Evolutionary conservation across 64 coral and sea anemone genomes (phyloP), one percentile per base, ranked within the genome.

Genomic region (Actinia tenebrosa): DNA sequence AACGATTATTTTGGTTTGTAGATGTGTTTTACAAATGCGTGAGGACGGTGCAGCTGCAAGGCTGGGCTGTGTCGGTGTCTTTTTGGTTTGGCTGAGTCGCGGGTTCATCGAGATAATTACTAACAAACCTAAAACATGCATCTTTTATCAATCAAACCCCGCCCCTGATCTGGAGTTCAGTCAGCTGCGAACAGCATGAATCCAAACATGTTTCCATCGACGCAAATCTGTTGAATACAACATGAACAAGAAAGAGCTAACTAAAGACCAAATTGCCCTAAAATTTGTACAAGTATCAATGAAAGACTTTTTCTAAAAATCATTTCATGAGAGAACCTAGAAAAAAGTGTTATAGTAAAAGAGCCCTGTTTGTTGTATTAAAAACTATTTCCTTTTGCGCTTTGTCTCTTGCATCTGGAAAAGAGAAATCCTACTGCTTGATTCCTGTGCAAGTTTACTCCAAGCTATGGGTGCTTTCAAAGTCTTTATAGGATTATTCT

Each of bases 151-250:
- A 81, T 81, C 79, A 53, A 45, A 45, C 9, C 79, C 45, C 79
- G 79, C 79, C 79, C 56, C 44, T 81, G 79, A 81, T 81, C 18
- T 81, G 42, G 18, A 53, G 44, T 50, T 19, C 79, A 81, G 45
- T 45, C 79, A 81, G 79, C 79, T 81, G 79, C 79, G 23, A 53
- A 45, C 79, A 81, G 79, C 79, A 50, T 81, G 79, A 81, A 45
- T 50, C 22, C 6, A 19, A 37, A 10, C 79, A 81, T 45, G 18
- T 50, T 80, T 81, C 45, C 45, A 45, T 13, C 5, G 25, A 30
- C 1, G 25, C 1, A 42, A 75, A 75, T 75, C 69, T 75, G 69
- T 75, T 75, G 13, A 42, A 3, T 3, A 42, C 42, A 75, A 9
- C 63, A 0, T 66, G 63, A n/a, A 66, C 19, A 10, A 66, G 15